These are phyloP conservation scores for Dryobotodes eremita DNA, from an alignment of 2,888 invertebrate genomes.

Conservation along the genomic window DNA sequence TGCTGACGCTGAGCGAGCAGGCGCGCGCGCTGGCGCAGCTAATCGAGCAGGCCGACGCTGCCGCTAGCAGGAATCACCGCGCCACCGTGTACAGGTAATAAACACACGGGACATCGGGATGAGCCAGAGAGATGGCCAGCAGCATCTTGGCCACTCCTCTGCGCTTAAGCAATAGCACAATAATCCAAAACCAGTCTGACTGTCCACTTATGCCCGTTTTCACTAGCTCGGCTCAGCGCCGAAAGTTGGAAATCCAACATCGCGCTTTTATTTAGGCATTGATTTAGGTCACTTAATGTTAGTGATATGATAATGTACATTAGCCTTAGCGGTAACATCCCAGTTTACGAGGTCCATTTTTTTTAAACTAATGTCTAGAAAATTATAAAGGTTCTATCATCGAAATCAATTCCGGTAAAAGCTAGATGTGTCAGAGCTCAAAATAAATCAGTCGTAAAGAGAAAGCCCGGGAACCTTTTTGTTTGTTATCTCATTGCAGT, in stretches of 20 bases:
- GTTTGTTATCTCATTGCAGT: conserved; percentile 46
- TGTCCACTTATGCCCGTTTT: background rate
- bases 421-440: conserved; percentile 11
- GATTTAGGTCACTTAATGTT: too few species aligned
- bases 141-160: background rate
- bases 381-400: conserved; percentile 4
- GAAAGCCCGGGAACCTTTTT: conserved; percentile 49
- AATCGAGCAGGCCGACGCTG: conserved; percentile 92
- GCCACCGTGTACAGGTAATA: conserved; percentile 92
- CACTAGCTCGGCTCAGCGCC: too few species aligned
- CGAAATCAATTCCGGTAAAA: conserved; percentile 14
- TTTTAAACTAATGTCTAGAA: conserved; percentile 1
- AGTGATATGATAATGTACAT: too few species aligned
- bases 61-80: conserved; percentile 85
- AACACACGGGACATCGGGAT: too few species aligned
- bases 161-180: background rate
- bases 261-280: too few species aligned
- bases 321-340: background rate
- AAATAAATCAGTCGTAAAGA: conserved; percentile 35
- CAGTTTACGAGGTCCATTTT: background rate
- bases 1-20: conserved; percentile 96
- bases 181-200: too few species aligned
- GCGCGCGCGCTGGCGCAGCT: conserved; percentile 94
- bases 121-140: too few species aligned
- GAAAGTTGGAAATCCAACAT: too few species aligned